Base-by-base conservation (phyloP, 2,113 vertebrate species). In the Xiphias gladius region DNA sequence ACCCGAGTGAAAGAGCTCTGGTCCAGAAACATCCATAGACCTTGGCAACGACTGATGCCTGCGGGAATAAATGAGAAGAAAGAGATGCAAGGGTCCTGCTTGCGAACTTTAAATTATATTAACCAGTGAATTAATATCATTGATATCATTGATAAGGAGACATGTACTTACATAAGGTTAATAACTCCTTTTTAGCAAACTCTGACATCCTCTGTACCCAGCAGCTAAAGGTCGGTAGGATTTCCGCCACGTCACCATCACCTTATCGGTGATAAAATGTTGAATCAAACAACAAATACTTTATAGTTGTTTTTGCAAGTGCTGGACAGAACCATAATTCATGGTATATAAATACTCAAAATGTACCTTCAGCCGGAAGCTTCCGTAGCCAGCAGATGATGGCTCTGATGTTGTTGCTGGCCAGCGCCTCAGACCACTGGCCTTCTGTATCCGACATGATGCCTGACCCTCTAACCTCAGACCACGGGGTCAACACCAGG, bases 11-110 rank as follows among this genome's bases (percentile, higher is more conserved):
- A 89, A 64, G 89, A 84, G 30, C 70, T 63, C 13, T 55, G 81
- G 59, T 91, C 87, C 46, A 93, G 80, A 72, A 88, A 91, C 87
- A 94, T 93, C 93, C 91, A 92, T 46, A 87, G 82, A 32, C 89
- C 89, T 65, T 87, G 80, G 57, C 91, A 92, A 50, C 78, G 81
- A 24, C 87, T 91, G 71, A 91, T 89, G 19, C 90, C 93, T 94
- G 70, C 7, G 1, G 4, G 22, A 39, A 64, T 5, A 57, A 5
- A 65, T 11, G 22, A 20, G 12, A 58, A 20, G 24, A 24, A 26
- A 5, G 54, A 28, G 22, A 22, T 8, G 7, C 8, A 43, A 13
- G 69, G 12, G 26, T 26, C 48, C 12, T 30, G 24, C 12, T 20
- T 61, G 2, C 11, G 3, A n/a, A 64, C 22, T 32, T 41, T 4